phyloP scores from a whole-genome alignment of 1,140 invertebrate species.

The Diploscapter pachys region DNA sequence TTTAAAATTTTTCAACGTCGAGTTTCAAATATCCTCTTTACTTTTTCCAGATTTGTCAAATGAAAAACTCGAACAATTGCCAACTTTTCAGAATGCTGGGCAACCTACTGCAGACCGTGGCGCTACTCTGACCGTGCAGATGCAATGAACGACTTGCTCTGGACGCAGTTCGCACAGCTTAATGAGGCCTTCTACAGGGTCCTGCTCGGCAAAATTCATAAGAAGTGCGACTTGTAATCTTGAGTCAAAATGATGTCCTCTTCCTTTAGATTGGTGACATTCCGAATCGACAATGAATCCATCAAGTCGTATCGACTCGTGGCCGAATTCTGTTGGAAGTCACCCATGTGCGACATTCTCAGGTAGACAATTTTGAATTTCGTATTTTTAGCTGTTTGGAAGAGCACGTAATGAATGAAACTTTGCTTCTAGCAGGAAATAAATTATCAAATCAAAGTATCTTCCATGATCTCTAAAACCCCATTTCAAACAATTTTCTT shows the following conservation, averaged over 20 bases:
- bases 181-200: conserved; percentile 18
- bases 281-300: conserved; percentile 15
- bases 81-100: conserved; percentile 14
- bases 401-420: background rate
- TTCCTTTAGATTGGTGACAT: conserved; percentile 11
- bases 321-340: conserved; percentile 23
- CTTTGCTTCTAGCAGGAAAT: conserved; percentile 2
- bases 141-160: background rate
- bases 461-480: conserved; percentile 2
- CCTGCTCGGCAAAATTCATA: conserved; percentile 19
- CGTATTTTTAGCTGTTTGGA: background rate
- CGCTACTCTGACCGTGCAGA: conserved; percentile 12
- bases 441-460: conserved; percentile 11
- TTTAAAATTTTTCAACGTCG: background rate
- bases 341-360: conserved; percentile 10
- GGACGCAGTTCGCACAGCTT: conserved; percentile 9
- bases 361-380: conserved; percentile 1
- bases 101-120: conserved; percentile 22
- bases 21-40: background rate
- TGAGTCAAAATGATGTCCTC: background rate
- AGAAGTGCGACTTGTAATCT: background rate
- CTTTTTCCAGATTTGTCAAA: background rate
- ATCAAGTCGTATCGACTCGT: conserved; percentile 1
- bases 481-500: background rate
- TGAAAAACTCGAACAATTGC: background rate